Evolutionary conservation across 2,888 invertebrate species (phyloP).

Genomic region (Antheraea assamensis): DNA sequence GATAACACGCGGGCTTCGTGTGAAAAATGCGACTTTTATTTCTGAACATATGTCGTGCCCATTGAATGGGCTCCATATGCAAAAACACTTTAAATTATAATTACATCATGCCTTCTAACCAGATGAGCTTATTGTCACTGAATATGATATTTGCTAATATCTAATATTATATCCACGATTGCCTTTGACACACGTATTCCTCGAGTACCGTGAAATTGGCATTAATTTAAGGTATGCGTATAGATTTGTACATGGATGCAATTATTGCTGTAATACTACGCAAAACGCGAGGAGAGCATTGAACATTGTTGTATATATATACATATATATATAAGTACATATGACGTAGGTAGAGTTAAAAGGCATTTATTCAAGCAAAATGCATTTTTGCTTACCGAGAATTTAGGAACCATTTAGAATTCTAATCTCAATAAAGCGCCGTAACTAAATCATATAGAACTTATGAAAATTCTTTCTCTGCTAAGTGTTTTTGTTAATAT

Average conservation of each 20-base stretch:
- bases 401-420: not conserved
- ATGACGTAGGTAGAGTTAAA: too few relatives aligned
- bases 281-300: not conserved
- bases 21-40: constrained; percentile 11
- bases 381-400: not conserved
- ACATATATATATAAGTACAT: not conserved
- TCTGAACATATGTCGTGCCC: constrained; percentile 12
- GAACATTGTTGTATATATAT: not conserved
- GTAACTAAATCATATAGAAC: too few relatives aligned
- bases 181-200: not conserved
- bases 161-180: not conserved
- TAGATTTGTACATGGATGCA: not conserved
- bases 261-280: not conserved
- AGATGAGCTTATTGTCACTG: not conserved
- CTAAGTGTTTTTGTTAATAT: not conserved
- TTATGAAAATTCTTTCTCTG: not conserved
- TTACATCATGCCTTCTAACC: not conserved
- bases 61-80: not conserved
- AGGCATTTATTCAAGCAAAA: not conserved
- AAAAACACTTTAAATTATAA: not conserved
- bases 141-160: not conserved
- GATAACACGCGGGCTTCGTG: not conserved
- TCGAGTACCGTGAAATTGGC: not conserved
- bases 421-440: too few relatives aligned
- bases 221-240: not conserved